Evolutionary conservation across 2,797 vertebrate species (phyloP), one percentile per base, ranked within the genome.

Genomic region (Phataginus tetradactyla): DNA sequence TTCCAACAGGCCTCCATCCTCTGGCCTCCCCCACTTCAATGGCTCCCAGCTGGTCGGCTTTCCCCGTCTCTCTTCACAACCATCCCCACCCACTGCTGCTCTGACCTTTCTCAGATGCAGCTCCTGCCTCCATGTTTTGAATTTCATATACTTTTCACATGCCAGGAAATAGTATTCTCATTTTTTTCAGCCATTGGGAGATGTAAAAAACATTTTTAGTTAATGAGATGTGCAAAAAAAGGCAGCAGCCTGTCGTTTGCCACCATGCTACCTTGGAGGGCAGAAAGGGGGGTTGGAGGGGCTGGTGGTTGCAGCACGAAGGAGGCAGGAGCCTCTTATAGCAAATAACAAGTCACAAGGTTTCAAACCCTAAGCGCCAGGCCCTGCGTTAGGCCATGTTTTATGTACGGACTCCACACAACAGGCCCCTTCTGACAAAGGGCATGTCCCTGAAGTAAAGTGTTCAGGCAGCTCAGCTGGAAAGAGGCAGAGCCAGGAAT

Each of bases 131-230:
- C 11, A 34, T 53, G 57, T 17, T 37, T 59, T 77, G 14, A 72
- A 68, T 71, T 37, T 25, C 55, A 72, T 15, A 49, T 12, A 21
- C 18, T 86, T 91, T 69, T 92, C 57, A 59, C 3, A 45, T 4
- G 66, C 61, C 29, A 11, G 27, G 29, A 90, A 49, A 74, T 64
- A 25, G 3, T 81, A 18, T 20, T 32, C 57, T 68, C 21, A 83
- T 53, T 66, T 91, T 86, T 63, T 81, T 17, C 61, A 80, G 69
- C 18, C 27, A 45, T 37, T 32, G 69, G 64, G 84, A 91, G 91
- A 71, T 4, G 4, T 53, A 10, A 72, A 80, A 95, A n/a, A 7
- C 18, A 11, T 68, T 91, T 94, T 55, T 53, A 95, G 89, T n/a
- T 49, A 13, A 1, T 2, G 6, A 34, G 17, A 0, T 13, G 4